Percentiles rank a stretch among this genome's conserved stretches.
Evolutionary conservation across 2,888 invertebrate species (phyloP).

Genomic region (Scaptomyza caliginosa): DNA sequence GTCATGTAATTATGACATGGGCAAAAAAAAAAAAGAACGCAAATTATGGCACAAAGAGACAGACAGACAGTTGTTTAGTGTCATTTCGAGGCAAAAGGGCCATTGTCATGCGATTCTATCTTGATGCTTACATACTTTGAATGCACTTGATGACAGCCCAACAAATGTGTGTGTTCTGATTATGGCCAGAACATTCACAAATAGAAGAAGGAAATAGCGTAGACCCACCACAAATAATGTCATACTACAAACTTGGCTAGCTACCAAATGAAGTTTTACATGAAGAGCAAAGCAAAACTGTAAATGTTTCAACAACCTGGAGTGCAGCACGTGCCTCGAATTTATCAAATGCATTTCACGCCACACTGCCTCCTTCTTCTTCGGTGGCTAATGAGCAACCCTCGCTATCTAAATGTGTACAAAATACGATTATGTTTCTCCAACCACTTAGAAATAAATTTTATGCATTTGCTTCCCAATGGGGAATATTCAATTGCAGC

Average conservation of each 20-base stretch:
- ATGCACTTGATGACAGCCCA: slow-evolving; percentile 21
- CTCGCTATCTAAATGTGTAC: slow-evolving; percentile 28
- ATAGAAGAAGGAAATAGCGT: slow-evolving; percentile 9
- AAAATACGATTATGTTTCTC: slow-evolving; percentile 14
- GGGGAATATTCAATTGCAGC: slow-evolving; percentile 14
- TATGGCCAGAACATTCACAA: slow-evolving; percentile 25
- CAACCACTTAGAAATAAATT: slow-evolving; percentile 45
- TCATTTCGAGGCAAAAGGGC: slow-evolving; percentile 36
- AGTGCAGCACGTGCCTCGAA: slow-evolving; percentile 52
- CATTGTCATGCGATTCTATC: slow-evolving; percentile 35
- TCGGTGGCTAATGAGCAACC: slow-evolving; percentile 34
- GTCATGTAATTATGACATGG: slow-evolving; percentile 63
- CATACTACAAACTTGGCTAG: slow-evolving; percentile 25
- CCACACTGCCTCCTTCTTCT: slow-evolving; percentile 14
- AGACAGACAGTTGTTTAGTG: slow-evolving; percentile 27
- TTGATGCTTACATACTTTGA: slow-evolving; percentile 6
- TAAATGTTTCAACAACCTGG: slow-evolving; percentile 23
- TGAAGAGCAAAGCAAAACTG: slow-evolving; percentile 35
- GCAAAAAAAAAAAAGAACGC: slow-evolving; percentile 45
- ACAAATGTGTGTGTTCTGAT: slow-evolving; percentile 25
- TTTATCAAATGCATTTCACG: slow-evolving; percentile 65
- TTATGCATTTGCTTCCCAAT: slow-evolving; percentile 11
- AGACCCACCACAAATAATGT: slow-evolving; percentile 22
- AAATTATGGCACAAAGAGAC: slow-evolving; percentile 30
- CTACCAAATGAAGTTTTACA: slow-evolving; percentile 35